Evolutionary conservation across 1,140 invertebrate species (phyloP).

Genomic region (Penaeus japonicus): DNA sequence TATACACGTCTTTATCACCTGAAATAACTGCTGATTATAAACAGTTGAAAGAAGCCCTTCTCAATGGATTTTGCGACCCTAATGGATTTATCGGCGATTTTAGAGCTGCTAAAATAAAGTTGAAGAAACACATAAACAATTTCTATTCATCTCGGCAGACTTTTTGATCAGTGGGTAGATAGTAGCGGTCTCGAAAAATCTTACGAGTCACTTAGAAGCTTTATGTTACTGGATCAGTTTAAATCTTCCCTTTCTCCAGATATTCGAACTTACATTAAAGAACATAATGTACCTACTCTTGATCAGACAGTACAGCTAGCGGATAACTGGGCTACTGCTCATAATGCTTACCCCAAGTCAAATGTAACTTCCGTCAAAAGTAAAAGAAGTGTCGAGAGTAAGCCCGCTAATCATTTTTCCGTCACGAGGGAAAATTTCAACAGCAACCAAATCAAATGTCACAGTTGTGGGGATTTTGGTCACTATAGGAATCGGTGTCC

Average conservation of each 20-base stretch:
- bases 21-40: background rate
- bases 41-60: background rate
- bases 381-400: background rate
- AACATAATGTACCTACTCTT: background rate
- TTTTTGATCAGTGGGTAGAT: slow-evolving; percentile 10
- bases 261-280: background rate
- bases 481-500: background rate
- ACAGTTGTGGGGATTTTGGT: background rate
- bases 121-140: background rate
- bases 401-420: background rate
- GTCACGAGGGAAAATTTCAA: background rate
- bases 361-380: background rate
- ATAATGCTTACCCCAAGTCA: no score
- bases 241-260: background rate
- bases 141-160: background rate
- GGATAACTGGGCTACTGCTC: background rate
- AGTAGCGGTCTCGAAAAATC: background rate
- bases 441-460: background rate
- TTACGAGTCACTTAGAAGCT: background rate
- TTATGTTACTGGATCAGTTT: background rate
- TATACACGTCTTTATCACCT: background rate
- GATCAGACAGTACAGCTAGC: background rate
- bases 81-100: background rate
- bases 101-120: background rate
- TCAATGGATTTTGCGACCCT: background rate